Percentiles rank a stretch among this genome's conserved stretches.
phyloP scores from a whole-genome alignment of 1,140 invertebrate genomes.

The Mya arenaria region DNA sequence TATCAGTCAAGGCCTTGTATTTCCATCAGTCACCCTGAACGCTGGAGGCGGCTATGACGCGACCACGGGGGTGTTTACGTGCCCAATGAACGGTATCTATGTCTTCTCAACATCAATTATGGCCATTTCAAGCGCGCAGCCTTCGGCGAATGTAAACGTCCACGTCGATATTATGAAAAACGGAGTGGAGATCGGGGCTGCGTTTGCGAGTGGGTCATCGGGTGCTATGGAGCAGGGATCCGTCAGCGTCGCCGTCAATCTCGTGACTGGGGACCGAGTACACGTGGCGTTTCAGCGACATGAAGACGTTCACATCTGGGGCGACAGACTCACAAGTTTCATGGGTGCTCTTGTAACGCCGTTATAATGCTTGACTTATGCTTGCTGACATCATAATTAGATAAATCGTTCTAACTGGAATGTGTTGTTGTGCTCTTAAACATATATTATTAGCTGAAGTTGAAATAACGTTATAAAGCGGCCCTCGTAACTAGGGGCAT shows the following conservation, averaged over 20 bases:
- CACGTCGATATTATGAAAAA: slow-evolving; percentile 2
- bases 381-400: too few relatives aligned
- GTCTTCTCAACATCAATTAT: background rate
- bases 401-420: too few relatives aligned
- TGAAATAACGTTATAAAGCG: too few relatives aligned
- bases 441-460: too few relatives aligned
- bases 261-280: background rate
- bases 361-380: too few relatives aligned
- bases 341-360: too few relatives aligned
- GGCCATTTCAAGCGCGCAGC: background rate
- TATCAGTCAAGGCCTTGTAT: slow-evolving; percentile 2
- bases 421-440: too few relatives aligned
- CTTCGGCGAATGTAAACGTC: too few relatives aligned
- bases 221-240: slow-evolving; percentile 7
- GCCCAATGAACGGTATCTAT: background rate
- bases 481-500: too few relatives aligned
- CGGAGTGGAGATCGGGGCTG: background rate
- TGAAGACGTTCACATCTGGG: background rate
- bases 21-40: background rate
- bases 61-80: background rate
- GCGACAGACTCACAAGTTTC: background rate
- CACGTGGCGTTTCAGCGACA: slow-evolving; percentile 1
- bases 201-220: background rate
- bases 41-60: background rate
- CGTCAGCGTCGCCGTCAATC: background rate